phyloP scores from a whole-genome alignment of 2,113 vertebrate genomes.

The Psilopsiagon aurifrons region DNA sequence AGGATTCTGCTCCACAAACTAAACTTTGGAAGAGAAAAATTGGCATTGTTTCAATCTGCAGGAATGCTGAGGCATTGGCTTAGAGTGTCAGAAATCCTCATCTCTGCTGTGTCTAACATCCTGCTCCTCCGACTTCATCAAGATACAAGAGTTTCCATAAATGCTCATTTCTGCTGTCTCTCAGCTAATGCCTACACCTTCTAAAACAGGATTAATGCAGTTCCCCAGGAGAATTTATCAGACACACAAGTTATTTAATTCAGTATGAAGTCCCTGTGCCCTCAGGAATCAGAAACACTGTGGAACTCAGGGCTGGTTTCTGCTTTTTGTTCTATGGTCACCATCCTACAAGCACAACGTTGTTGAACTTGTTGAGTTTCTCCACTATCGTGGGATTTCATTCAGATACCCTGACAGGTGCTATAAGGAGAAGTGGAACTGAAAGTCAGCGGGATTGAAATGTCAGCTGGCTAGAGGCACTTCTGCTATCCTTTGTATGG shows the following conservation, averaged over 20 bases:
- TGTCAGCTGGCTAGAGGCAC: neutral
- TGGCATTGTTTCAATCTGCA: neutral
- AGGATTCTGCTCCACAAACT: neutral
- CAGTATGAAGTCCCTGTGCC: neutral
- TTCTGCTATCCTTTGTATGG: neutral
- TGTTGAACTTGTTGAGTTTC: neutral
- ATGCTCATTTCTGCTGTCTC: neutral
- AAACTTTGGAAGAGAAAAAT: neutral
- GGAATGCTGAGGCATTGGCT: neutral
- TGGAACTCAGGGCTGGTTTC: neutral
- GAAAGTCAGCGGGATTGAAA: neutral
- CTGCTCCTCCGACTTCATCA: accelerated
- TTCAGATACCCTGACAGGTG: neutral
- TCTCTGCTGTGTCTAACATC: neutral
- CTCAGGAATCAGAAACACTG: neutral
- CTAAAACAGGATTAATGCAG: neutral
- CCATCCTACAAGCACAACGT: neutral
- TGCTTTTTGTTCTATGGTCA: neutral
- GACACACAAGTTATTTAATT: neutral
- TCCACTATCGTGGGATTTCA: neutral
- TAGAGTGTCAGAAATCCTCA: neutral
- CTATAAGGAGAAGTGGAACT: neutral
- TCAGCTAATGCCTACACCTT: neutral
- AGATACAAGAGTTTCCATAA: neutral
- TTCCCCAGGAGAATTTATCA: neutral